phyloP scores from a whole-genome alignment of 2,113 vertebrate genomes.

The Centropristis striata region DNA sequence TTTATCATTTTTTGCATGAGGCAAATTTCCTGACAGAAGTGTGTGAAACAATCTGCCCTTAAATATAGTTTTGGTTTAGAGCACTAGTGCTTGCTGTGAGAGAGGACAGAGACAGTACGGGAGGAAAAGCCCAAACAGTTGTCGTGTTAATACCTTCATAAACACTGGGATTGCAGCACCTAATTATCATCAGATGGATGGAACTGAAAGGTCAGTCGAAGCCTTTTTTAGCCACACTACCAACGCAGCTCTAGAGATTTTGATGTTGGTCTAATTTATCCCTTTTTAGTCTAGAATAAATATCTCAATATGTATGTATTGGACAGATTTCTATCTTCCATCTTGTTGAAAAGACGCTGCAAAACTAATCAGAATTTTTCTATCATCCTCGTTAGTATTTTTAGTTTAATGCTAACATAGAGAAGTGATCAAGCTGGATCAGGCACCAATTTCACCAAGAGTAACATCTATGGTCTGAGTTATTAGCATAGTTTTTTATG shows the following conservation, averaged over 20 bases:
- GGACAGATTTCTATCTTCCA: conserved; percentile 11
- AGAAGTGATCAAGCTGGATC: neutral
- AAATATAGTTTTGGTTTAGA: conserved; percentile 72
- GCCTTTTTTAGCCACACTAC: conserved; percentile 65
- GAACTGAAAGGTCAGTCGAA: conserved; percentile 81
- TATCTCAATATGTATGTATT: conserved; percentile 6
- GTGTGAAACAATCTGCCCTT: conserved; percentile 76
- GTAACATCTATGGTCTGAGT: too few relatives aligned
- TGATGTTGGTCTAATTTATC: neutral
- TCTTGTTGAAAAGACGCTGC: neutral
- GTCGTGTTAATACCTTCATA: conserved; percentile 84
- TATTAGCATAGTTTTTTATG: too few relatives aligned
- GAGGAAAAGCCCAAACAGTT: conserved; percentile 78
- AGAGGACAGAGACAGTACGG: conserved; percentile 60
- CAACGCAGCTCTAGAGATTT: conserved; percentile 40
- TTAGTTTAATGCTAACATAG: neutral
- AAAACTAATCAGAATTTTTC: neutral
- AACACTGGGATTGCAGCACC: conserved; percentile 85
- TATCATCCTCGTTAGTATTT: neutral
- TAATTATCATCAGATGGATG: conserved; percentile 84
- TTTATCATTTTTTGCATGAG: conserved; percentile 64
- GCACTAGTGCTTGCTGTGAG: conserved; percentile 34
- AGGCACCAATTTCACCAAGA: too few relatives aligned
- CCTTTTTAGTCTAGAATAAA: conserved; percentile 22
- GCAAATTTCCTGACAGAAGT: conserved; percentile 65